Evolutionary conservation across 2,888 invertebrate genomes (phyloP).

Genomic region (Zelleria hepariella): DNA sequence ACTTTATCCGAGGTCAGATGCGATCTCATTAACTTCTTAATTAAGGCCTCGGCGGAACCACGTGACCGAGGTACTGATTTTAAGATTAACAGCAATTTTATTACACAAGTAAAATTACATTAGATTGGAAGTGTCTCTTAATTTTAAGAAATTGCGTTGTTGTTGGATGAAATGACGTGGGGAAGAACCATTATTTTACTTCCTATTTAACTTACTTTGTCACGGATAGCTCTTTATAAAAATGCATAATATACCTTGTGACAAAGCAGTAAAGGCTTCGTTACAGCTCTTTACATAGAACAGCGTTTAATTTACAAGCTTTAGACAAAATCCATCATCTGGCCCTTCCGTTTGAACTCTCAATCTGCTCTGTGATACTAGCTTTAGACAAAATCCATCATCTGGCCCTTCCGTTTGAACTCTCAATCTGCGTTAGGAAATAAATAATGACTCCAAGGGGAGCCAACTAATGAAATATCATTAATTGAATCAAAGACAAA

Average conservation of each 20-base stretch:
- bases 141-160: not conserved
- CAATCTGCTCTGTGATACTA: too few relatives aligned
- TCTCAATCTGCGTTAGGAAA: not conserved
- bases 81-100: not conserved
- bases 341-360: not conserved
- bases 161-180: too few relatives aligned
- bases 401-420: not conserved
- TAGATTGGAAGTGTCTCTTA: too few relatives aligned
- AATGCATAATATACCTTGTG: too few relatives aligned
- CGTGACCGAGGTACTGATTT: conserved; percentile 35
- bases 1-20: conserved; percentile 28
- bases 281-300: too few relatives aligned
- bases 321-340: not conserved
- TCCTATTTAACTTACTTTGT: too few relatives aligned
- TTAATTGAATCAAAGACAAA: conserved; percentile 24
- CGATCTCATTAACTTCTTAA: conserved; percentile 62
- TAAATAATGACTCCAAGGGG: conserved; percentile 6
- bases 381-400: not conserved
- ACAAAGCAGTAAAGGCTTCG: too few relatives aligned
- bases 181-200: too few relatives aligned
- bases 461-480: conserved; percentile 10
- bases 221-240: too few relatives aligned
- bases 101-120: not conserved
- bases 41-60: conserved; percentile 38
- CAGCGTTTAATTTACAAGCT: too few relatives aligned